phyloP scores from a whole-genome alignment of 1,140 invertebrate genomes.

The Calliphora vicina region DNA sequence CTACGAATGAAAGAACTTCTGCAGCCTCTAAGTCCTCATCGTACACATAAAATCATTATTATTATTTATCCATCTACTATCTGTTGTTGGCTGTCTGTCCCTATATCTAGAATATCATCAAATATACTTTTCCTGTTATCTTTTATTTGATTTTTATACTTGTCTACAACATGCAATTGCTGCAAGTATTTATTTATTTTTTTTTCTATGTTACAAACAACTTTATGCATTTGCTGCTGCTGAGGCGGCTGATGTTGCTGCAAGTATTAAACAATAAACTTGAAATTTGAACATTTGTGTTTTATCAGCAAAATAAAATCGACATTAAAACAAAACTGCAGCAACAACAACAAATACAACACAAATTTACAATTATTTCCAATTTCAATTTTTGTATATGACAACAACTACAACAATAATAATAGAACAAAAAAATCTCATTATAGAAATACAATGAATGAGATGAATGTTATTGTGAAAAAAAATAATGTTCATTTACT shows the following conservation, averaged over 20 bases:
- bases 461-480: background rate
- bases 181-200: background rate
- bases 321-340: background rate
- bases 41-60: background rate
- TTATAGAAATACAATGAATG: background rate
- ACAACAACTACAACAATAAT: background rate
- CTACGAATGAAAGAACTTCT: background rate
- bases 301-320: conserved; percentile 28
- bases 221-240: background rate
- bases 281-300: conserved; percentile 33
- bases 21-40: background rate
- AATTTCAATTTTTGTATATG: conserved; percentile 33
- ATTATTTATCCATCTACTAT: background rate
- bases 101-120: background rate
- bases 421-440: background rate
- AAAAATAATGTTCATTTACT: background rate
- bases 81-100: background rate
- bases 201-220: background rate
- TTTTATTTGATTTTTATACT: background rate
- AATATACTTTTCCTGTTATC: background rate
- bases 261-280: conserved; percentile 31
- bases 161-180: conserved; percentile 3
- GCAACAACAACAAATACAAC: no score
- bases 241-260: background rate
- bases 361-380: conserved; percentile 13